Evolutionary conservation across 1,140 invertebrate species (phyloP).

Genomic region (Maconellicoccus hirsutus): DNA sequence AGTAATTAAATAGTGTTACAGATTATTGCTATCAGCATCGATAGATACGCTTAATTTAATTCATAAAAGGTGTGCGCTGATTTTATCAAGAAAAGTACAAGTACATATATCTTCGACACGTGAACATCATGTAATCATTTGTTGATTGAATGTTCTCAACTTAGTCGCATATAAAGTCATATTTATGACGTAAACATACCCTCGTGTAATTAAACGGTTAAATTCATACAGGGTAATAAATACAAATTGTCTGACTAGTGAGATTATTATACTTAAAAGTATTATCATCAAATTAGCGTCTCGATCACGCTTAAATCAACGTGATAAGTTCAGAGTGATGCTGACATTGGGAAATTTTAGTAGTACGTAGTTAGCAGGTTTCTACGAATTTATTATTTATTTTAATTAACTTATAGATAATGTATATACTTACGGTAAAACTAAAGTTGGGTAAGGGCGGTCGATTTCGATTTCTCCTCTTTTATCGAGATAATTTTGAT

Average conservation of each 20-base stretch:
- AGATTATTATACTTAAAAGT: neutral
- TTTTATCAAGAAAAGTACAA: no score
- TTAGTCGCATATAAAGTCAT: neutral
- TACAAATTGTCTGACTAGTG: neutral
- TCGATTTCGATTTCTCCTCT: neutral
- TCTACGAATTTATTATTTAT: neutral
- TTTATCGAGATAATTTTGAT: neutral
- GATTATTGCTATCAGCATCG: neutral
- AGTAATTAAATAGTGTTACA: no score
- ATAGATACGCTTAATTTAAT: neutral
- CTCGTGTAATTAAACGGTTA: neutral
- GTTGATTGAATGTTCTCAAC: neutral
- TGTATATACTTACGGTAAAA: constrained; percentile 1
- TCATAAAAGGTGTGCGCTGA: neutral
- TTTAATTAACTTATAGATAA: neutral
- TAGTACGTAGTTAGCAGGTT: neutral
- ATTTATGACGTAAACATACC: neutral
- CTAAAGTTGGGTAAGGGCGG: neutral
- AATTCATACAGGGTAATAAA: neutral
- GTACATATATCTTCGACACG: neutral
- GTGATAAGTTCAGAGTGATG: neutral
- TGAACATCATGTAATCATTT: neutral
- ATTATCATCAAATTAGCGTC: neutral
- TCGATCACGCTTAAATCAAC: neutral
- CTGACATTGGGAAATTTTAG: no score